These are phyloP conservation scores for Fragum fragum DNA, from an alignment of 2,888 invertebrate species.

Conservation along the genomic window DNA sequence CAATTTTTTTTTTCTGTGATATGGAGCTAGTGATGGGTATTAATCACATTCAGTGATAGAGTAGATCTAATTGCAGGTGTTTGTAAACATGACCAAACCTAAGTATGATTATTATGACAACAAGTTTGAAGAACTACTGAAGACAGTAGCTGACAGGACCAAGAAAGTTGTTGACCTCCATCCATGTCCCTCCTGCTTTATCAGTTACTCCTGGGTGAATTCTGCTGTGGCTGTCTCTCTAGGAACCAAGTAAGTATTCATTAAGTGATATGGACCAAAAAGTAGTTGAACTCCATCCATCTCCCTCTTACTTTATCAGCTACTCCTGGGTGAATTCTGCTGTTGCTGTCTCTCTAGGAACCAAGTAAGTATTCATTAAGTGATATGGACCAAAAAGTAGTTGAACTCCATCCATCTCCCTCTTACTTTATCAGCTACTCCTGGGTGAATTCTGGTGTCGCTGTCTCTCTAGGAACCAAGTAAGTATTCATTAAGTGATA, in stretches of 20 bases:
- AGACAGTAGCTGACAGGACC: conserved; percentile 61
- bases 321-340: conserved; percentile 84
- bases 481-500: conserved; percentile 26
- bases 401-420: conserved; percentile 51
- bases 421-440: conserved; percentile 83
- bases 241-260: conserved; percentile 75
- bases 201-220: conserved; percentile 84
- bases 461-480: conserved; percentile 78
- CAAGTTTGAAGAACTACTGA: conserved; percentile 81
- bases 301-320: conserved; percentile 78
- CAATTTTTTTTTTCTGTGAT: too few relatives aligned
- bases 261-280: too few relatives aligned
- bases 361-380: conserved; percentile 37
- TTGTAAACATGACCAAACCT: conserved; percentile 80
- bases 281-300: too few relatives aligned
- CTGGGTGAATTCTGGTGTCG: conserved; percentile 82
- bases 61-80: conserved; percentile 75
- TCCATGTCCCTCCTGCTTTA: conserved; percentile 75
- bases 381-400: too few relatives aligned
- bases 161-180: conserved; percentile 35
- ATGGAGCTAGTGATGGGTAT: too few relatives aligned
- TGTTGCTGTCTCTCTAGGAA: conserved; percentile 66
- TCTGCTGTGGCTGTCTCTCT: conserved; percentile 78
- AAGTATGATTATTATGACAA: conserved; percentile 76
- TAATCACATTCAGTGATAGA: too few relatives aligned